These are phyloP conservation scores for Nymphalis c-album DNA, from an alignment of 2,888 invertebrate species.

Conservation along the genomic window DNA sequence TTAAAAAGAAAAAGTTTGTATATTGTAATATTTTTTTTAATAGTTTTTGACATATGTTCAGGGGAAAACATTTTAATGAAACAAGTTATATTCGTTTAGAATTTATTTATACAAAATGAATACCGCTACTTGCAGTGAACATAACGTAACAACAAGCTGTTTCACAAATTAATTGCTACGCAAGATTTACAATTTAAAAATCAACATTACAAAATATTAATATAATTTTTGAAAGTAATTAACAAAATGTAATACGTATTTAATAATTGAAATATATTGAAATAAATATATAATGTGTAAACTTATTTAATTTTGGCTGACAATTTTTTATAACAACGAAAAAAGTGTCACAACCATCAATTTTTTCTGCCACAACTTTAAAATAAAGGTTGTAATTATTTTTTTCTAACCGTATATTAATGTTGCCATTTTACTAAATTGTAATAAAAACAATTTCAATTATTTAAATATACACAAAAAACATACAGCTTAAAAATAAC, in stretches of 20 bases:
- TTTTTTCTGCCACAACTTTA: conserved; percentile 3
- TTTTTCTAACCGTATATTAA: neutral
- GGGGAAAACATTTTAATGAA: conserved; percentile 34
- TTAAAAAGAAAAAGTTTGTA: neutral
- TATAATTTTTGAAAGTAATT: conserved; percentile 26
- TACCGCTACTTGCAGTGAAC: conserved; percentile 67
- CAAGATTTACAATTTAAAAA: conserved; percentile 51
- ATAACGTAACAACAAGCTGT: conserved; percentile 59
- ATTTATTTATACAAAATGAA: conserved; percentile 74
- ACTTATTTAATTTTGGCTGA: conserved; percentile 23
- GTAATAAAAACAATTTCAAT: neutral
- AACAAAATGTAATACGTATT: conserved; percentile 21
- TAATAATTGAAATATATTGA: conserved; percentile 28
- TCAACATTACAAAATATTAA: conserved; percentile 39
- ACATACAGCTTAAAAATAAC: neutral
- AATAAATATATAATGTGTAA: conserved; percentile 17
- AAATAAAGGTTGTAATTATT: neutral
- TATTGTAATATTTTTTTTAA: neutral
- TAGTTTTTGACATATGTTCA: neutral
- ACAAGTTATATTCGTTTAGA: conserved; percentile 55
- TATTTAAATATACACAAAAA: neutral
- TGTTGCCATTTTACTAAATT: neutral
- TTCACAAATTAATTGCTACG: conserved; percentile 60
- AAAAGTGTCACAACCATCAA: conserved; percentile 36
- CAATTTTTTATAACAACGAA: conserved; percentile 4